Evolutionary conservation across 2,888 invertebrate genomes (phyloP).

Genomic region (Phortica okadai): DNA sequence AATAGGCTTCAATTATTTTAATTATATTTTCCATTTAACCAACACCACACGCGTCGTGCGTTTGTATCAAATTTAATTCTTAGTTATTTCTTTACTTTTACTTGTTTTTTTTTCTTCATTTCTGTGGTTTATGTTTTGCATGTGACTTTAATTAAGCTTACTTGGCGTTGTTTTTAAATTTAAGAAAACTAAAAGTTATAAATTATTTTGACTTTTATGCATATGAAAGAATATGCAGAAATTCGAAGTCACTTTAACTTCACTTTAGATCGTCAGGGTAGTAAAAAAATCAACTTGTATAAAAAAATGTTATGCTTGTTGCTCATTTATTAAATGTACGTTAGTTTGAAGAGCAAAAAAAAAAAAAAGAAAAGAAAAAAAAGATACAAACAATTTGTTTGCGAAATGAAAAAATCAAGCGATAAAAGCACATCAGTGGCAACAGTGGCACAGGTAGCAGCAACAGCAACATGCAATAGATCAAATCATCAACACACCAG

Average conservation of each 20-base stretch:
- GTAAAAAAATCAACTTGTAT: background rate
- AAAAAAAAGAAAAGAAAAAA: background rate
- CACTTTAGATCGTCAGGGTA: background rate
- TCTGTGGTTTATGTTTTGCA: slow-evolving; percentile 30
- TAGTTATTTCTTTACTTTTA: slow-evolving; percentile 10
- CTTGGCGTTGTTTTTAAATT: background rate
- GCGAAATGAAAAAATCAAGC: slow-evolving; percentile 20
- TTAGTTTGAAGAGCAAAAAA: background rate
- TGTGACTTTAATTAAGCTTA: slow-evolving; percentile 17
- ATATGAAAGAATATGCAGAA: background rate
- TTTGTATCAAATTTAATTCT: background rate
- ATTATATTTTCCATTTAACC: slow-evolving; percentile 17
- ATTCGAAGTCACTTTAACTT: background rate
- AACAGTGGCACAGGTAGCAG: slow-evolving; percentile 27
- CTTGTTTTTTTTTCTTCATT: background rate
- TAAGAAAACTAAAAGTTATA: background rate
- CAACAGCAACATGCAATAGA: slow-evolving; percentile 36
- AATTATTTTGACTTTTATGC: slow-evolving; percentile 28
- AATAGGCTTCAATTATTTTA: slow-evolving; percentile 32
- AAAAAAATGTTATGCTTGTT: slow-evolving; percentile 8
- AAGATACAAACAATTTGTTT: slow-evolving; percentile 23
- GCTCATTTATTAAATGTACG: background rate
- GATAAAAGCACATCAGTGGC: slow-evolving; percentile 18
- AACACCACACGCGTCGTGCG: background rate
- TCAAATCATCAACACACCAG: slow-evolving; percentile 26